Percentiles rank a stretch among this genome's conserved stretches.
phyloP scores from a whole-genome alignment of 1,140 invertebrate species.

The Nymphalis io region DNA sequence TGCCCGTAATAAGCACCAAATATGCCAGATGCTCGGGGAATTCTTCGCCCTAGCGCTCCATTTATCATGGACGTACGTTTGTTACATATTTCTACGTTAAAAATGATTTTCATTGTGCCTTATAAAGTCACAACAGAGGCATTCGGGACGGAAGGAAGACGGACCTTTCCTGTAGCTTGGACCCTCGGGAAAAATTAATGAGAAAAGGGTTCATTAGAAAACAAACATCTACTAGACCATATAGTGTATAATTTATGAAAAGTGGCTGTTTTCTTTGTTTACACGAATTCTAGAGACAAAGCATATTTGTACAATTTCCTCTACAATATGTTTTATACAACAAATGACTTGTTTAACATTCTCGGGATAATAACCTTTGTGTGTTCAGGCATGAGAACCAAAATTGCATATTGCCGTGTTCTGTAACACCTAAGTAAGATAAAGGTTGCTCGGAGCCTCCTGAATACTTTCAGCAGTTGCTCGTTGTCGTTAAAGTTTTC shows the following conservation, averaged over 20 bases:
- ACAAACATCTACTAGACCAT: constrained; percentile 12
- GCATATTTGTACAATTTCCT: constrained; percentile 14
- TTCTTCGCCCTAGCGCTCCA: constrained; percentile 20
- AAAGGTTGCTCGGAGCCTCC: constrained; percentile 28
- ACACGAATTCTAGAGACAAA: constrained; percentile 14
- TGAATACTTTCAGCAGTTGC: constrained; percentile 34
- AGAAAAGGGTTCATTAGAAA: constrained; percentile 23
- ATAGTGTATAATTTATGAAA: constrained; percentile 17
- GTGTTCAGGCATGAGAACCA: not conserved
- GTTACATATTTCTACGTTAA: constrained; percentile 22
- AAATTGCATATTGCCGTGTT: constrained; percentile 3
- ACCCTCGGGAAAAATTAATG: constrained; percentile 29
- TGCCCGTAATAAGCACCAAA: constrained; percentile 31
- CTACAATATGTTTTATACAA: constrained; percentile 13
- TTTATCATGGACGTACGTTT: constrained; percentile 29
- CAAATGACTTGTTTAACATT: not conserved
- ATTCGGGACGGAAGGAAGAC: constrained; percentile 22
- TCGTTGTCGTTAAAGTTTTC: constrained; percentile 38
- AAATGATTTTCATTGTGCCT: constrained; percentile 29
- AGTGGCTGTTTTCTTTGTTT: constrained; percentile 21
- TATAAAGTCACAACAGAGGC: constrained; percentile 24
- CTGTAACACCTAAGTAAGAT: constrained; percentile 28
- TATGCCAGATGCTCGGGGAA: constrained; percentile 29
- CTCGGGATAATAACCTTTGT: not conserved
- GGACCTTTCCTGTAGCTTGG: constrained; percentile 25